Conservation (phyloP, 2,797 vertebrate genomes). For the Sternotherus odoratus region DNA sequence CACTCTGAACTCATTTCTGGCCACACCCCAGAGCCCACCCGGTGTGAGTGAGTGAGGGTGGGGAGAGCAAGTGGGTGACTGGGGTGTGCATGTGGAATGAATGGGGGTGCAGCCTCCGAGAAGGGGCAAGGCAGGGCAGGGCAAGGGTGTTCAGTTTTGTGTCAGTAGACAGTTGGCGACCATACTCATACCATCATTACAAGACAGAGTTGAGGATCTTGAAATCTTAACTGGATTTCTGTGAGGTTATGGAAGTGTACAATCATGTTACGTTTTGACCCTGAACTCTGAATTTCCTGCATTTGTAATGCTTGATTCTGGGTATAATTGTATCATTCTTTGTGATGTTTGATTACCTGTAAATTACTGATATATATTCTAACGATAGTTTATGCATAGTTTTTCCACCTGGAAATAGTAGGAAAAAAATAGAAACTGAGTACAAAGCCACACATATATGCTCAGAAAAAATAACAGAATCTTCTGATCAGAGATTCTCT, state of each 20-base stretch:
- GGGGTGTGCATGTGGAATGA: too few species aligned
- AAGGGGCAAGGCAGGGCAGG: too few species aligned
- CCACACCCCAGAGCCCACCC: too few species aligned
- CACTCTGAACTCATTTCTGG: too few species aligned
- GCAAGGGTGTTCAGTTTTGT: too few species aligned
- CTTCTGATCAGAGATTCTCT: not conserved
- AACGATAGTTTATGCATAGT: not conserved
- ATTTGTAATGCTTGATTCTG: not conserved
- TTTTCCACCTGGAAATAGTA: not conserved
- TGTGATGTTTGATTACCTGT: not conserved
- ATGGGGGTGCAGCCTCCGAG: too few species aligned
- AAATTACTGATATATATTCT: not conserved
- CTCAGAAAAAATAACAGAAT: not conserved
- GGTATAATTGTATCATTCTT: not conserved
- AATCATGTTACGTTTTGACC: not conserved
- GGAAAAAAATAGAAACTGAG: not conserved
- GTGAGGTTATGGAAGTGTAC: too few species aligned
- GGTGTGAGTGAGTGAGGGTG: too few species aligned
- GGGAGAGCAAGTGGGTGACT: too few species aligned
- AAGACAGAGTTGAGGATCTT: not conserved
- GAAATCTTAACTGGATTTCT: not conserved
- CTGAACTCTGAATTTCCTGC: not conserved
- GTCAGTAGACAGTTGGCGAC: too few species aligned
- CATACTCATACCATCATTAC: not conserved
- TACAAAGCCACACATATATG: not conserved